Evolutionary conservation across 2,797 vertebrate genomes (phyloP).

Genomic region (Sebastes kiyomatsui): DNA sequence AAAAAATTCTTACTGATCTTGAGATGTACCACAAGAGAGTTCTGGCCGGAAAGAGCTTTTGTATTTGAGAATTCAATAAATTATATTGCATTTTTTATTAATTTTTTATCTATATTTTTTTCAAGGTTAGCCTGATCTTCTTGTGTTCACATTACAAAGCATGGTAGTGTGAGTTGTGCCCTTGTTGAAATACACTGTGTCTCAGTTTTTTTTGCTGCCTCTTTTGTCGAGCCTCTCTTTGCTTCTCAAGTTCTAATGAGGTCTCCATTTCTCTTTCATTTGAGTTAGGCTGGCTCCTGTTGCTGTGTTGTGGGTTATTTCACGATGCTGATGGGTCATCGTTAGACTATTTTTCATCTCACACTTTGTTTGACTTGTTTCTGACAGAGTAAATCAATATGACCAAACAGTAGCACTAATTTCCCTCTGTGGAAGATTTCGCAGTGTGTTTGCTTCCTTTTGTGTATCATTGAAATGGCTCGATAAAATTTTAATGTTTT

Average conservation of each 20-base stretch:
- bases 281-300: not conserved
- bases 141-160: not conserved
- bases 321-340: not conserved
- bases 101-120: not conserved
- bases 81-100: no score
- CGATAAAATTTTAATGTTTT: not conserved
- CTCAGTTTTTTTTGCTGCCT: not conserved
- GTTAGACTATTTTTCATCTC: not conserved
- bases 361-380: not conserved
- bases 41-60: not conserved
- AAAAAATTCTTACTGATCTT: not conserved
- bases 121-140: not conserved
- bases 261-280: not conserved
- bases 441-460: not conserved
- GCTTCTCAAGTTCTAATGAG: not conserved
- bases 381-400: conserved; percentile 7
- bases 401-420: not conserved
- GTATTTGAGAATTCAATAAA: not conserved
- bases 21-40: not conserved
- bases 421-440: not conserved
- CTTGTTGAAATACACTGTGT: not conserved
- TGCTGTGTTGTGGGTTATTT: not conserved
- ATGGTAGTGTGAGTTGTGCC: not conserved
- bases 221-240: not conserved
- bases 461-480: not conserved